Evolutionary conservation across 2,113 vertebrate species (phyloP).

Genomic region (Podilymbus podiceps): DNA sequence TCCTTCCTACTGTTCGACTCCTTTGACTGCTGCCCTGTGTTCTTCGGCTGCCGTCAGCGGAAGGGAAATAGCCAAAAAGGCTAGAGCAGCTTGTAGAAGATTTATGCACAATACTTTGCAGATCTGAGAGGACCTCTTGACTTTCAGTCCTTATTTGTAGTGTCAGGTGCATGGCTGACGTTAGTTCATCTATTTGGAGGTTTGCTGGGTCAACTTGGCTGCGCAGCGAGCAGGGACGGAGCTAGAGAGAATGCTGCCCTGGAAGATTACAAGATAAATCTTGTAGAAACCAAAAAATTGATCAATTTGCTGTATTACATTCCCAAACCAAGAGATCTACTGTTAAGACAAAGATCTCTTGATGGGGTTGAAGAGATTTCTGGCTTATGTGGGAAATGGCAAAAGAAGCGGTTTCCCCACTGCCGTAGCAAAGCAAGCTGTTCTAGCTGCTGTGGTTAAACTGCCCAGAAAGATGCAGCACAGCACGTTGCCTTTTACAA

Average conservation of each 20-base stretch:
- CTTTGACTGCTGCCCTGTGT: background rate
- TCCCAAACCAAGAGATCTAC: background rate
- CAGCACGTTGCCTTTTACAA: background rate
- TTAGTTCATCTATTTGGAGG: no score
- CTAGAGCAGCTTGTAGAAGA: background rate
- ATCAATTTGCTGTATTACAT: background rate
- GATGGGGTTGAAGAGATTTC: background rate
- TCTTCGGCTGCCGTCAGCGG: background rate
- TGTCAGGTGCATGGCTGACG: rapidly evolving
- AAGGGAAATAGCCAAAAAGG: background rate
- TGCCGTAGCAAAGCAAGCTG: background rate
- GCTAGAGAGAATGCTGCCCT: background rate
- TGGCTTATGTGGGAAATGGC: background rate
- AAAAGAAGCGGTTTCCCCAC: background rate
- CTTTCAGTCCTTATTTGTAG: background rate
- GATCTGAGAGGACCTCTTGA: background rate
- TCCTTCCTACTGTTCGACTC: background rate
- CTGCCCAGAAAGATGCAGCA: background rate
- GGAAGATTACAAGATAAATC: background rate
- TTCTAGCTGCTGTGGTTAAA: background rate
- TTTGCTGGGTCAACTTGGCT: no score
- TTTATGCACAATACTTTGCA: background rate
- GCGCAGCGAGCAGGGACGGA: background rate
- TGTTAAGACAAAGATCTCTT: background rate
- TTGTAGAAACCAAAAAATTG: background rate